Percentiles rank a stretch among this genome's conserved stretches.
Evolutionary conservation across 2,888 invertebrate species (phyloP).

Genomic region (Dryomyza anilis): DNA sequence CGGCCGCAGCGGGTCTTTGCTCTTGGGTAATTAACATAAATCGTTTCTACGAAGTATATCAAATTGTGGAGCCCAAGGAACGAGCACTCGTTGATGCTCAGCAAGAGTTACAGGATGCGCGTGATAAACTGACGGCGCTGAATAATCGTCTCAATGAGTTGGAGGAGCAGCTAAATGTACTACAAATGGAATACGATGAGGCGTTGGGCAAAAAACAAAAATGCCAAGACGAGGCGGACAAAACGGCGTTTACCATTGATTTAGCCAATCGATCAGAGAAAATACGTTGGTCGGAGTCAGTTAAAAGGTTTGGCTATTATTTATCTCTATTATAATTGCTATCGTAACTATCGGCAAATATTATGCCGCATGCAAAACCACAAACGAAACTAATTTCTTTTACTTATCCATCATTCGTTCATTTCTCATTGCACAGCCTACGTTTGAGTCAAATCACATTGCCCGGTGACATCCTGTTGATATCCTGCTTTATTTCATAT

Average conservation of each 20-base stretch:
- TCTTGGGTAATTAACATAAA: slow-evolving; percentile 94
- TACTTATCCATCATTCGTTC: background rate
- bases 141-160: slow-evolving; percentile 72
- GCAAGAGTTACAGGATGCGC: slow-evolving; percentile 79
- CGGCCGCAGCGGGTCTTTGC: slow-evolving; percentile 90
- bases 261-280: slow-evolving; percentile 94
- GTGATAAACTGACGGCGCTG: slow-evolving; percentile 77
- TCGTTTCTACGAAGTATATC: slow-evolving; percentile 86
- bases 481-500: slow-evolving; percentile 93
- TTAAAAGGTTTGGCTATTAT: slow-evolving; percentile 59
- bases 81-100: slow-evolving; percentile 85
- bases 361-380: background rate
- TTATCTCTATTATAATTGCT: background rate
- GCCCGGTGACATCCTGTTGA: slow-evolving; percentile 86
- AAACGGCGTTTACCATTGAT: slow-evolving; percentile 86
- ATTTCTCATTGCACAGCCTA: slow-evolving; percentile 64
- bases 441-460: slow-evolving; percentile 75
- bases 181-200: slow-evolving; percentile 83
- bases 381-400: background rate
- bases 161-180: slow-evolving; percentile 75
- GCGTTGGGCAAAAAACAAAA: slow-evolving; percentile 86
- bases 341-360: background rate
- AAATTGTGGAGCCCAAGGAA: slow-evolving; percentile 90
- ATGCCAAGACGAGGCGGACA: slow-evolving; percentile 91
- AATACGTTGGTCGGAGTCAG: slow-evolving; percentile 77